Evolutionary conservation across 1,140 invertebrate genomes (phyloP), one percentile per base, ranked within the genome.

Genomic region (Druon quercuslanigerum): DNA sequence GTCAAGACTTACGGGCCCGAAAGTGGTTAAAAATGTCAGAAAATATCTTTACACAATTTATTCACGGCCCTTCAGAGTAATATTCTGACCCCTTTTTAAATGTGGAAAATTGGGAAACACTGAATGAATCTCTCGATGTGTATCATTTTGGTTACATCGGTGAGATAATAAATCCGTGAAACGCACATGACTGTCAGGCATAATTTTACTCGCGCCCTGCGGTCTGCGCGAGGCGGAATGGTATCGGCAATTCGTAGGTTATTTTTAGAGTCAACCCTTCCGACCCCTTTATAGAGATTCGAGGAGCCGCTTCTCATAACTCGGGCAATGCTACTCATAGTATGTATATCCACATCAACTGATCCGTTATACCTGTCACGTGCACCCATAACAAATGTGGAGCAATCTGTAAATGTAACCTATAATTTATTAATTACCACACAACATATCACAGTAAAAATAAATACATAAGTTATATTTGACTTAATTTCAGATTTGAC

Each of bases 121-220:
- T 66, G 60, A 66, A 66, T 66, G 33, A 66, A 66, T 40, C n/a
- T 46, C 4, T 33, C 5, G 8, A 40, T 46, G 25, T 66, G n/a
- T 46, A 46, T 54, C 52, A 54, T 19, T 66, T 66, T 66, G 14
- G 25, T 46, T 33, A 14, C 33, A 66, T 52, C 40, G 51, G 70
- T 71, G 73, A 51, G 72, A 75, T 75, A 79, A 77, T 79, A 77
- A 79, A 54, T 19, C 66, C 19, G 78, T 75, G 57, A 74, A 77
- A 74, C 71, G 71, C 33, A 52, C 75, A 77, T 80, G 77, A 80
- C 72, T 77, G 76, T 77, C 76, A 75, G 19, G 14, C 52, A 16
- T 75, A 57, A 80, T 74, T 74, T 78, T 70, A 19, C 60, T 60
- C 52, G 66, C 54, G 73, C 78, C 72, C 70, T 72, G 54, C 60